These are phyloP conservation scores for Eidolon dupreanum DNA, from an alignment of 2,797 vertebrate species.

Conservation along the genomic window DNA sequence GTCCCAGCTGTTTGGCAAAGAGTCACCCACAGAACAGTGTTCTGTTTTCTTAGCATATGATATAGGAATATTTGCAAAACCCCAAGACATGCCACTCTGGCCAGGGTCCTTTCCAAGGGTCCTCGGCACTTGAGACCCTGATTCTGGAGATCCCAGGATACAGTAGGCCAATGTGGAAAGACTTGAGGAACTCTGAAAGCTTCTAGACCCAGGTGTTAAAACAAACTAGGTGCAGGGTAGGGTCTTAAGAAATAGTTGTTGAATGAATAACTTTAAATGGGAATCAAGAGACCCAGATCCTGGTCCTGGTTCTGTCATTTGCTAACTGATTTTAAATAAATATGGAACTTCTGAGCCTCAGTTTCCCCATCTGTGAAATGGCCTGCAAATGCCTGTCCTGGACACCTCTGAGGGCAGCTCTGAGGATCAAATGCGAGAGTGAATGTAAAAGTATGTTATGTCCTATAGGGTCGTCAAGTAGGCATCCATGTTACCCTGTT, in stretches of 20 bases:
- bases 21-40: neutral
- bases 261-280: neutral
- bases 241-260: neutral
- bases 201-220: neutral
- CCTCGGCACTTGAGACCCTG: neutral
- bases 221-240: neutral
- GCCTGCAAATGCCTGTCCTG: neutral
- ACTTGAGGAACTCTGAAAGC: neutral
- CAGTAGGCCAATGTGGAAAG: neutral
- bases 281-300: neutral
- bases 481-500: neutral
- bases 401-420: neutral
- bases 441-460: neutral
- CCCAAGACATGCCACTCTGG: neutral
- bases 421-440: neutral
- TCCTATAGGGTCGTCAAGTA: neutral
- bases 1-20: slow-evolving; percentile 16
- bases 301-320: neutral
- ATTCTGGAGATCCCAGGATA: neutral
- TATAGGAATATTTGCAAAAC: neutral
- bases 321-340: neutral
- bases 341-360: neutral
- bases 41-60: slow-evolving; percentile 35
- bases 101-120: neutral
- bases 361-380: slow-evolving; percentile 3